A percentile compares a stretch with the other conserved stretches of the same genome.
phyloP scores from a whole-genome alignment of 2,113 vertebrate species.

The Dipodomys stephensi region DNA sequence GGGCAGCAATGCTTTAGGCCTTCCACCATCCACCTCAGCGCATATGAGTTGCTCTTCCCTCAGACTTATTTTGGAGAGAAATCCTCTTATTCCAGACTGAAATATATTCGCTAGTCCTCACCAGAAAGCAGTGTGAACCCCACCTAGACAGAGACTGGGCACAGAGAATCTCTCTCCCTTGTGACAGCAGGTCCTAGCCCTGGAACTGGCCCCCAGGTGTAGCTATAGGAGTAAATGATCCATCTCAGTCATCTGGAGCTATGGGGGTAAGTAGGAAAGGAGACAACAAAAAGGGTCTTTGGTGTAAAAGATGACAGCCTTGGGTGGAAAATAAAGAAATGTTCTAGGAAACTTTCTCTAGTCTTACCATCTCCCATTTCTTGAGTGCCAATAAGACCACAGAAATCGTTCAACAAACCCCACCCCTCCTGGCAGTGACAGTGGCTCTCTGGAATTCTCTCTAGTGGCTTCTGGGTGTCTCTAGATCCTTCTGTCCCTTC shows the following conservation, averaged over 20 bases:
- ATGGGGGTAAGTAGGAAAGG: too few species aligned
- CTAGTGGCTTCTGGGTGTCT: background rate
- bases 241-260: too few species aligned
- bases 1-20: background rate
- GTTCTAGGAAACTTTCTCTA: background rate
- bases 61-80: conserved; percentile 15
- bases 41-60: background rate
- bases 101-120: background rate
- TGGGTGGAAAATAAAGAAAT: background rate
- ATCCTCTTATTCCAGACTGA: background rate
- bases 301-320: background rate
- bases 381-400: background rate
- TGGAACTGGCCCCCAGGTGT: background rate
- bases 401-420: background rate
- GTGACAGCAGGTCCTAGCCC: background rate
- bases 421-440: background rate
- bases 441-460: background rate
- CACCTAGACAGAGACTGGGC: background rate
- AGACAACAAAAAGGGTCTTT: background rate
- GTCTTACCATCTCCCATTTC: background rate
- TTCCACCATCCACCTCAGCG: background rate
- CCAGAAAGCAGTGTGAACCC: background rate
- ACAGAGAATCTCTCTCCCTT: background rate
- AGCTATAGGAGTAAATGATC: too few species aligned
- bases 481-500: background rate